Evolutionary conservation across 2,888 invertebrate genomes (phyloP), one percentile per base, ranked within the genome.

Genomic region (Corbicula japonica): DNA sequence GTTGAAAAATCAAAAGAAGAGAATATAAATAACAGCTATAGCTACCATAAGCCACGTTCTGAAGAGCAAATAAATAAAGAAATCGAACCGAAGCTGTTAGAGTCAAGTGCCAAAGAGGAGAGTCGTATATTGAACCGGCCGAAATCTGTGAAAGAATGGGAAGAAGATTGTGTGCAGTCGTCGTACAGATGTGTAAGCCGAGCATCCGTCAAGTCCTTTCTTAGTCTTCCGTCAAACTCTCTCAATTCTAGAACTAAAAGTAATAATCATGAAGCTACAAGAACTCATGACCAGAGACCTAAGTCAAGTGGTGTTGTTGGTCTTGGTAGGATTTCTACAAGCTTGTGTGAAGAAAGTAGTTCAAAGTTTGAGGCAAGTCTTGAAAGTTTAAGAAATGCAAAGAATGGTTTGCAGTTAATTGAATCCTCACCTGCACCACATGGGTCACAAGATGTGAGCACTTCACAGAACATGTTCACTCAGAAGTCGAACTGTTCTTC

Each of bases 221-320:
- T 83, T n/a, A 80, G 70, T 65, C 58, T 72, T 26, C 79, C 74
- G 1, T 83, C 83, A 8, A 71, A 65, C 28, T 83, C 83, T 5
- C 71, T 83, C 1, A 76, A 76, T 34, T 83, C 83, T 44, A 62
- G 71, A 32, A 77, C 48, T 21, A 79, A 54, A 58, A 68, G 70
- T 30, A 21, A 60, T 2, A 76, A 60, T 62, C 52, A 65, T 18
- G 78, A 72, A 26, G 23, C 46, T 2, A 2, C 38, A 26, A 44
- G 58, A 52, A 30, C 18, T 23, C 41, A 23, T 12, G 18, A 23
- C 28, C 71, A 52, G 44, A n/a, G 65, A 41, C 63, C 58, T 28
- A 41, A 58, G 4, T 65, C 73, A 54, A 72, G 62, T 26, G 41
- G 38, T 38, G 35, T 18, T 34, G 21, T 23, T 1, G 34, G 54